Evolutionary conservation across 2,113 vertebrate genomes (phyloP).

Genomic region (Phalacrocorax aristotelis): DNA sequence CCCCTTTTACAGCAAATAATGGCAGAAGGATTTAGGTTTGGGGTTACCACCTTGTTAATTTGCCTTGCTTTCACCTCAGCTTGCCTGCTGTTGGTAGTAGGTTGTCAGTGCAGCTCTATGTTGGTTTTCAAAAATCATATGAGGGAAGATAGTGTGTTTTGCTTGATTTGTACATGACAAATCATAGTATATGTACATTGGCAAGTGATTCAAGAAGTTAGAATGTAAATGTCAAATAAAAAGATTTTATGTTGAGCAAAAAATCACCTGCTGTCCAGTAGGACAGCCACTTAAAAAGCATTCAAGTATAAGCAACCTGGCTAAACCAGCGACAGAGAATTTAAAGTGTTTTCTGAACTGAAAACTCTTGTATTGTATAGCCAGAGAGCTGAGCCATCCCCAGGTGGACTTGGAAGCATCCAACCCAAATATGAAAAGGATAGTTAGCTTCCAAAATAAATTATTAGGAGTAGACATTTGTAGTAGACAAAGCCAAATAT

Average conservation of each 20-base stretch:
- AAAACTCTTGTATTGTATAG: background rate
- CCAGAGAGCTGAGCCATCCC: background rate
- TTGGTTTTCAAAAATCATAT: background rate
- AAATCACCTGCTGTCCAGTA: background rate
- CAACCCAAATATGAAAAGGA: conserved; percentile 53
- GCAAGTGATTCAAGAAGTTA: background rate
- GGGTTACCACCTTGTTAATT: background rate
- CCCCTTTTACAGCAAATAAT: background rate
- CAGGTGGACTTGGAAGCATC: conserved; percentile 45
- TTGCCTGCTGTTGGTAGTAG: background rate
- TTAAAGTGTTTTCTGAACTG: background rate
- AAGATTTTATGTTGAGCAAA: background rate
- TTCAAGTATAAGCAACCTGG: background rate
- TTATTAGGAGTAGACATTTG: conserved; percentile 37
- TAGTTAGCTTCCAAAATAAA: conserved; percentile 54
- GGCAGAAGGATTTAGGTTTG: background rate
- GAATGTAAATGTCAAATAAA: background rate
- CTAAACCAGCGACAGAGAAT: background rate
- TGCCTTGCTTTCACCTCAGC: background rate
- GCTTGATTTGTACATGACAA: background rate
- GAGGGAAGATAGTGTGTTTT: background rate
- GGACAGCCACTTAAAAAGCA: background rate
- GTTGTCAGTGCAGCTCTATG: background rate
- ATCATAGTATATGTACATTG: background rate
- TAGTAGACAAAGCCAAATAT: conserved; percentile 57